phyloP scores from a whole-genome alignment of 2,113 vertebrate genomes.

The Cottus gobio region DNA sequence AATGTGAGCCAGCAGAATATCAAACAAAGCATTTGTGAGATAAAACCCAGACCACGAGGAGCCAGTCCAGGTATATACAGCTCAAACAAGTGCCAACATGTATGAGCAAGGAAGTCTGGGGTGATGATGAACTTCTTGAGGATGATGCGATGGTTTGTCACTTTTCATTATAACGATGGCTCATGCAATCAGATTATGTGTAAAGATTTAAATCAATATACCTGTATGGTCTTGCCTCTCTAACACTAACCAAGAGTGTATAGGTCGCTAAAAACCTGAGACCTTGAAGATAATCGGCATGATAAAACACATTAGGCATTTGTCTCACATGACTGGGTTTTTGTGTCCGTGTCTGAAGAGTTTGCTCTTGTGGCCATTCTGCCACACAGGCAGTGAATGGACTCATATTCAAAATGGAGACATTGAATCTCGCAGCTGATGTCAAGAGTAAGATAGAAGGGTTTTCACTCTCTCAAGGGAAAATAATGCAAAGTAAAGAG shows the following conservation, averaged over 20 bases:
- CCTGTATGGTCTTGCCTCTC: not conserved
- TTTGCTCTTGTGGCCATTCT: conserved; percentile 39
- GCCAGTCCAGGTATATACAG: conserved; percentile 50
- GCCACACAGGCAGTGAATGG: conserved; percentile 44
- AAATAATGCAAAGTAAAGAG: conserved; percentile 73
- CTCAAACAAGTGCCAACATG: conserved; percentile 47
- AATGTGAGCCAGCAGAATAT: conserved; percentile 34
- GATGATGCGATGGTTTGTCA: conserved; percentile 20
- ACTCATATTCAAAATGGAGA: conserved; percentile 55
- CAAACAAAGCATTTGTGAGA: conserved; percentile 48
- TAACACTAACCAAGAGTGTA: conserved; percentile 2
- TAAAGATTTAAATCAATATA: conserved; percentile 17
- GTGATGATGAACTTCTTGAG: conserved; percentile 14
- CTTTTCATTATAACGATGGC: conserved; percentile 20
- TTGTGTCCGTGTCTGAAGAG: conserved; percentile 39
- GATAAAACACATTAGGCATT: conserved; percentile 45
- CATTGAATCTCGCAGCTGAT: conserved; percentile 64
- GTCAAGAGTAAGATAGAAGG: conserved; percentile 67
- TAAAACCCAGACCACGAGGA: conserved; percentile 59
- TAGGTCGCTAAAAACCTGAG: conserved; percentile 40
- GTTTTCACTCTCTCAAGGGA: conserved; percentile 73
- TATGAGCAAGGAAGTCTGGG: conserved; percentile 16
- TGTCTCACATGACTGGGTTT: conserved; percentile 56
- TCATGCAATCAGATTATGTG: conserved; percentile 14
- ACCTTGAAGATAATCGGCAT: conserved; percentile 31